Base-by-base conservation (phyloP, 2,888 invertebrate genomes). In the Brenthis hecate region DNA sequence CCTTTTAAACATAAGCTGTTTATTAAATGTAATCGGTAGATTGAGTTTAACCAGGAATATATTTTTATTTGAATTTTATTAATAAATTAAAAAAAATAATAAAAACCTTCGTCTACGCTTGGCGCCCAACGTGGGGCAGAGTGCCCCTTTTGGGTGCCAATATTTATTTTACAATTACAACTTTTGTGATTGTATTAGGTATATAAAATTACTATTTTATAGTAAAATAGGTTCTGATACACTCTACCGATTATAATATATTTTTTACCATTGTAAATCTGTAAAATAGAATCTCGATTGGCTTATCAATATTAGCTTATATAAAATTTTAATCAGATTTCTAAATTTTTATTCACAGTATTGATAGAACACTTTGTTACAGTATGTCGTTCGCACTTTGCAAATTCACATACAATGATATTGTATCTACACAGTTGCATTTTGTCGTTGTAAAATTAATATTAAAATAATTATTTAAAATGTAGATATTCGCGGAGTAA, bases 401-500 rank as follows among this genome's bases (percentile, higher is more conserved):
- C 87, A 89, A 87, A 83, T 82, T 79, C 84, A 86, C 85, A 80
- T 83, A 78, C 77, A 79, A 79, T 77, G 82, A 79, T 76, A 85
- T 82, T 88, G 84, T 89, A 86, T 84, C 73, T 82, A 85, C 87
- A 87, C 89, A 76, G 73, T 85, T 87, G 86, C 86, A 88, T 88
- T 84, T 88, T 85, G 85, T 85, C 84, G 87, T 88, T 85, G 86
- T 85, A 89, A 81, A 81, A 77, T 78, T 79, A 71, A 67, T 71
- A 77, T 72, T 78, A 79, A 81, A 82, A 82, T 78, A 78, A 80
- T 79, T 78, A 82, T 77, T 82, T 81, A 82, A 83, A 86, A 81
- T 85, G 86, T 91, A 91, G 90, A 82, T 87, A 85, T 84, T 85
- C 70, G 85, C 75, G 87, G 89, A 88, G 91, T 90, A 87, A 89